A percentile compares a stretch with the other conserved stretches of the same genome.
These are phyloP conservation scores for Ennomos fuscantarius DNA, from an alignment of 2,888 invertebrate genomes.

Conservation along the genomic window DNA sequence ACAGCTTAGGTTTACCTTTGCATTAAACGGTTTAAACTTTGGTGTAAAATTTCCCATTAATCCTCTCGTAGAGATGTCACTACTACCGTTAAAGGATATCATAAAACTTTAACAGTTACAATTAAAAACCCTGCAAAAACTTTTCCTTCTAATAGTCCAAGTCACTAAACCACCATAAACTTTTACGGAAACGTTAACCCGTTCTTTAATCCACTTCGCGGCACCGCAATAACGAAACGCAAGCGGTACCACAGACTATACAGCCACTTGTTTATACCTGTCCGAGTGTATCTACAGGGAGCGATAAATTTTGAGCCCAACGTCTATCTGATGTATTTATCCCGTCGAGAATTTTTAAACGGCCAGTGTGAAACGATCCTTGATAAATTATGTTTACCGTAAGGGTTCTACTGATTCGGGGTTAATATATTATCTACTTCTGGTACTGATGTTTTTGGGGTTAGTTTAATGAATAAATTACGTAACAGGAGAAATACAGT, in stretches of 20 bases:
- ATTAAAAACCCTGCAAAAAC: not conserved
- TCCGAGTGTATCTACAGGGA: constrained; percentile 42
- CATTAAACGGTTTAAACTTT: no score
- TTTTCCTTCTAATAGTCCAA: not conserved
- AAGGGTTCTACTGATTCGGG: constrained; percentile 7
- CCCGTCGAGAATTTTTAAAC: constrained; percentile 50
- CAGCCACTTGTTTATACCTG: constrained; percentile 43
- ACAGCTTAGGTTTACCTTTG: no score
- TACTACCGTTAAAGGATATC: no score
- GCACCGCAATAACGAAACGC: constrained; percentile 13
- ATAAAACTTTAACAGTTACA: no score
- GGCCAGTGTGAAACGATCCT: constrained; percentile 47
- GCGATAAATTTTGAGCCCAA: constrained; percentile 45
- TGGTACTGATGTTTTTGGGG: constrained; percentile 1
- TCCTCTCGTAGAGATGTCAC: no score
- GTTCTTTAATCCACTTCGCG: constrained; percentile 15
- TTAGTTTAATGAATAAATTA: no score
- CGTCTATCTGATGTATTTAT: constrained; percentile 50
- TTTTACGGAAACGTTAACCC: constrained; percentile 9
- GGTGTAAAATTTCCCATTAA: no score
- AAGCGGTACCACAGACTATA: constrained; percentile 2
- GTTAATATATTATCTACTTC: not conserved
- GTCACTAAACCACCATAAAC: constrained; percentile 7
- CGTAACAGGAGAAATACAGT: no score
- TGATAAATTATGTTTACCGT: constrained; percentile 48